Evolutionary conservation across 2,113 vertebrate species (phyloP), one percentile per base, ranked within the genome.

Genomic region (Megaleporinus macrocephalus): DNA sequence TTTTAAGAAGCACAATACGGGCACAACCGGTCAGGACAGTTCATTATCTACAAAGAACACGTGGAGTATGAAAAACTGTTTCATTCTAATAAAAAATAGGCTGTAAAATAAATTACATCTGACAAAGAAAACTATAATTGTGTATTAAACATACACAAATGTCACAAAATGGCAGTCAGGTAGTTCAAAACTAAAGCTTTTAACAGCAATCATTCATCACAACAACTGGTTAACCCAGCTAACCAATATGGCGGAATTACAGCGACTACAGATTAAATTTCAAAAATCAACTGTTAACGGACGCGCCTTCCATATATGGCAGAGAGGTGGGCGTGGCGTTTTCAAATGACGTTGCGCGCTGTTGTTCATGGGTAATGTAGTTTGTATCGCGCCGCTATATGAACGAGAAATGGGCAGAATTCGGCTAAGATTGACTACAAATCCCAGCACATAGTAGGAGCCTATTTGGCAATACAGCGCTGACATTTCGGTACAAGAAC

Each of bases 281-380:
- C 61, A 76, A 61, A 86, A 69, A n/a, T 74, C 33, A 62, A 77
- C 51, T 18, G 69, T 76, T 77, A 62, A 11, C 86, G 13, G 83
- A 84, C 84, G 18, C 74, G 2, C n/a, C 61, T 11, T 14, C 87
- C 76, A 36, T 86, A 81, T 85, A 78, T 76, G 79, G 83, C 22
- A 30, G 4, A 5, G 1, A 0, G 7, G 73, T 75, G 77, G 89
- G 91, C 81, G 91, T 41, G 86, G n/a, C 27, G 5, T 74, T 13
- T 53, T 57, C 49, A 9, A 2, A 18, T 26, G 7, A n/a, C 61
- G 12, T 1, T 33, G 10, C 18, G n/a, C 15, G 80, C 79, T 51
- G n/a, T 80, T 85, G 83, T 85, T 90, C 69, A 1, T 87, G 92
- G 93, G 87, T 59, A 88, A 0, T 11, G 86, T 66, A 89, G 92